These are phyloP conservation scores for Haplochromis burtoni DNA, from an alignment of 2,113 vertebrate genomes.

Conservation along the genomic window DNA sequence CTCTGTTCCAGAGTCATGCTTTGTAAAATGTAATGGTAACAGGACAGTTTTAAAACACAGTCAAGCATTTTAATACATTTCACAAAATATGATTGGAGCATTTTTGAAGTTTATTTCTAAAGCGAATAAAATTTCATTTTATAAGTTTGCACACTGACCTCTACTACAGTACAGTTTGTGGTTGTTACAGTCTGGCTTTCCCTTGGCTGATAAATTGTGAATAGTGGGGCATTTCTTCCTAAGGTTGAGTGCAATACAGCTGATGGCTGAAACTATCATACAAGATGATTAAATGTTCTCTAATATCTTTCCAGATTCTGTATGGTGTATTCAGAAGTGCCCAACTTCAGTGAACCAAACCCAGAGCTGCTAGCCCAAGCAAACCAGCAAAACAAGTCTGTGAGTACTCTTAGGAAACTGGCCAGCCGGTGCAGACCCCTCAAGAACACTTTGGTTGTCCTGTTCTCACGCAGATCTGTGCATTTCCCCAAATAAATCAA, in stretches of 20 bases:
- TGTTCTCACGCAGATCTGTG: neutral
- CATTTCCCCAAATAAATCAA: neutral
- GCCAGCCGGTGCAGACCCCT: neutral
- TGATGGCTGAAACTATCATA: neutral
- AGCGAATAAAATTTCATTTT: neutral
- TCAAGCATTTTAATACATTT: neutral
- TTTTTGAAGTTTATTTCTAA: neutral
- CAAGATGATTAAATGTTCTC: neutral
- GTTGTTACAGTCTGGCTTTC: neutral
- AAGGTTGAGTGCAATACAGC: neutral
- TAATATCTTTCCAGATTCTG: slow-evolving; percentile 80
- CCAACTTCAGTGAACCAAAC: slow-evolving; percentile 98
- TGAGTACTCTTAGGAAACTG: slow-evolving; percentile 52
- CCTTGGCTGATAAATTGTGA: neutral
- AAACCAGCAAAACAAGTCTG: slow-evolving; percentile 82
- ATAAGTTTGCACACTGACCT: neutral
- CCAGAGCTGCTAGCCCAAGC: slow-evolving; percentile 77
- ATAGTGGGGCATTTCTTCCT: neutral
- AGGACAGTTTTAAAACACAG: neutral
- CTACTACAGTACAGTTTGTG: neutral
- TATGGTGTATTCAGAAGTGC: slow-evolving; percentile 98
- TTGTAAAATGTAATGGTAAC: neutral
- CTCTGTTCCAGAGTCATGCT: neutral
- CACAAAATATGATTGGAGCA: neutral
- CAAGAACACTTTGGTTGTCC: neutral